phyloP scores from a whole-genome alignment of 1,140 invertebrate genomes.

The Rhopalosiphum padi region DNA sequence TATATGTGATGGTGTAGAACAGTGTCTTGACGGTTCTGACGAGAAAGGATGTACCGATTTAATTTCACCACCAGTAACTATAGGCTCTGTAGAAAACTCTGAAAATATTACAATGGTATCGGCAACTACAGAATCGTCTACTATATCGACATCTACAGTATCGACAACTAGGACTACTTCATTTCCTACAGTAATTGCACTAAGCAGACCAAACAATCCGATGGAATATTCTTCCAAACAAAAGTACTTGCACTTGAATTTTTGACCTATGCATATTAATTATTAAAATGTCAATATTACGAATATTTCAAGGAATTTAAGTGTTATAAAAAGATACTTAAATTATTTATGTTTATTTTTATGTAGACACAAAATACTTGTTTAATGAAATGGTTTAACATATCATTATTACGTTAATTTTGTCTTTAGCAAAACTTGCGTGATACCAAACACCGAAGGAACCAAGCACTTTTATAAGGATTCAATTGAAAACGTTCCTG shows the following conservation, averaged over 20 bases:
- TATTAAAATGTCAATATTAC: background rate
- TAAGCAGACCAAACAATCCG: background rate
- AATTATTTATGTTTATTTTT: background rate
- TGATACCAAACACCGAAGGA: background rate
- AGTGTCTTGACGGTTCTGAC: background rate
- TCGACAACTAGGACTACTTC: background rate
- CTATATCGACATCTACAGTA: background rate
- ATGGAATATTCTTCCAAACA: background rate
- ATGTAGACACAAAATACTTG: background rate
- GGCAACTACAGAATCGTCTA: background rate
- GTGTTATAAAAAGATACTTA: background rate
- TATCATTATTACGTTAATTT: background rate
- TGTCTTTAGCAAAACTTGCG: background rate
- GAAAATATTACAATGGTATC: background rate
- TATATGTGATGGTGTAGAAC: conserved; percentile 64
- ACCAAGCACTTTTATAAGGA: background rate
- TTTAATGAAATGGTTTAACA: background rate
- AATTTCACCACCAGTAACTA: background rate
- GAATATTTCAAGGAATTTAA: no score
- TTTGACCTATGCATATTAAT: no score
- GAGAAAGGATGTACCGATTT: background rate
- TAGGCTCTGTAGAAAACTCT: background rate
- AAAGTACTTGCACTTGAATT: background rate
- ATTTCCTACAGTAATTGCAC: background rate
- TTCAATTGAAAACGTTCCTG: background rate